A percentile compares a stretch with the other conserved stretches of the same genome.
Conservation (phyloP, 2,113 vertebrate genomes). For the Myrmecobius fasciatus region DNA sequence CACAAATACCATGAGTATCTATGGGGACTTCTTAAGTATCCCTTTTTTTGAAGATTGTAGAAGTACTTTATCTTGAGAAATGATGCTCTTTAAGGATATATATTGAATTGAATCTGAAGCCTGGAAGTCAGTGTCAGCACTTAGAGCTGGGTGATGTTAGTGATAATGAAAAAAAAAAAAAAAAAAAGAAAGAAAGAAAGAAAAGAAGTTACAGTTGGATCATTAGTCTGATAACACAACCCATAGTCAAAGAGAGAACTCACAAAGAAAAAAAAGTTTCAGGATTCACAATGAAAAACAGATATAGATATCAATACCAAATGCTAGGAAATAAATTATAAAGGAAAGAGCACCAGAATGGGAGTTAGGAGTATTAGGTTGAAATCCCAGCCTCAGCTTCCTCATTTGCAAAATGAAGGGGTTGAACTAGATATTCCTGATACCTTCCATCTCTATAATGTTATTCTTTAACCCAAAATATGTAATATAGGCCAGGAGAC, state of each 20-base stretch:
- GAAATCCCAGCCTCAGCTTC: neutral
- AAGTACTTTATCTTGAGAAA: constrained; percentile 46
- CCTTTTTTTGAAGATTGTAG: constrained; percentile 32
- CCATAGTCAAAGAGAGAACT: constrained; percentile 61
- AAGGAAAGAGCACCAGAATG: neutral
- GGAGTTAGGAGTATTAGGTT: neutral
- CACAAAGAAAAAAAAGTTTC: neutral
- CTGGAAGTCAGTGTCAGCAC: constrained; percentile 61
- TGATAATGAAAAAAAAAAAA: neutral
- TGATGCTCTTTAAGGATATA: constrained; percentile 43
- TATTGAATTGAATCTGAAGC: constrained; percentile 47
- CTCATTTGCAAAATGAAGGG: neutral
- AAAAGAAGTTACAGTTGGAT: constrained; percentile 45
- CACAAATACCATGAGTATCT: neutral
- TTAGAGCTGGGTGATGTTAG: constrained; percentile 17
- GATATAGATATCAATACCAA: constrained; percentile 26
- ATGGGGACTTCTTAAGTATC: constrained; percentile 10
- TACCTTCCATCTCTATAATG: neutral
- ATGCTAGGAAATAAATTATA: neutral
- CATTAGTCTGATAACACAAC: constrained; percentile 47
- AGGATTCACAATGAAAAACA: constrained; percentile 9
- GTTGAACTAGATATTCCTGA: neutral
- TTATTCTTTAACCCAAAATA: neutral
- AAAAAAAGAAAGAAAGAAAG: neutral
- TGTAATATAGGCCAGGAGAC: neutral